Evolutionary conservation across 1,140 invertebrate genomes (phyloP), one percentile per base, ranked within the genome.

Genomic region (Atta texana): DNA sequence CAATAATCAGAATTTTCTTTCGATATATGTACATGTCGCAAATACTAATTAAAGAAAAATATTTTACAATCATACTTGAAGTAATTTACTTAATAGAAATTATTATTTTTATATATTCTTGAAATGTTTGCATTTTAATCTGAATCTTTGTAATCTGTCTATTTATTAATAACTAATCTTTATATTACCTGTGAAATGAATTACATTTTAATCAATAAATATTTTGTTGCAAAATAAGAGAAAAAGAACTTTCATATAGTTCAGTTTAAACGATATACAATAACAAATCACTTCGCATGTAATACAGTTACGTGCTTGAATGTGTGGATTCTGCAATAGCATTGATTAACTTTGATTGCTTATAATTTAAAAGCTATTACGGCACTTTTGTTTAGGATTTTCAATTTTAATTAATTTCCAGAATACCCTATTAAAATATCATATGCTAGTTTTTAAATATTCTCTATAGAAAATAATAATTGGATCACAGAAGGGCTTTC

Each of bases 321-420:
- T 34, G 10, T 44, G 8, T 14, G 5, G n/a, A 12, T 28, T 64
- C 16, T 64, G 34, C 16, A 28, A 34, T 68, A 44, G n/a, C n/a
- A 44, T 68, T 10, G 34, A 7, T 34, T 3, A 68, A 68, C 64
- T 68, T 39, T 21, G 64, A 68, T 44, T 68, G 18, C 8, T 66
- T 39, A 21, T 39, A 44, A 39, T 68, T 39, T 10, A 5, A 39
- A 68, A 68, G 64, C 64, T 68, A 14, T 68, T 68, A 68, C n/a
- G 24, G 39, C 34, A 68, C 4, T 68, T 68, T 68, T 2, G n/a
- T 68, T 44, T 44, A 44, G 34, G n/a, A 68, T 68, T 68, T 68
- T 68, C n/a, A 34, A 6, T 68, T 68, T 68, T 68, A 44, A 68
- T 68, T 44, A 68, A 44, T 68, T 31, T 68, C 7, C 64, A 39